These are phyloP conservation scores for Drosophila yakuba DNA, from an alignment of 1,140 invertebrate species.

Conservation along the genomic window DNA sequence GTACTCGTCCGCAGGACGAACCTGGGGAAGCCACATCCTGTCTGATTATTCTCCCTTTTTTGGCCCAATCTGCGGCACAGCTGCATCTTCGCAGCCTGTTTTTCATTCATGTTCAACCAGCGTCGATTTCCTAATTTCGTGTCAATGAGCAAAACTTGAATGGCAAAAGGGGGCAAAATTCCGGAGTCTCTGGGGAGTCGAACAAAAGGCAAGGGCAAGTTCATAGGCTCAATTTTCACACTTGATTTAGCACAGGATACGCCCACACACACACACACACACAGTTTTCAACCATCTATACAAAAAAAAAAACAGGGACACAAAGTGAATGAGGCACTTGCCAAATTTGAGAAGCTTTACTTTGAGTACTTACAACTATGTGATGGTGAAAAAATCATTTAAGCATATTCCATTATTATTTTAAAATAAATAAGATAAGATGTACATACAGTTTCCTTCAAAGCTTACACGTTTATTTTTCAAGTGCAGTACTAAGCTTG, in stretches of 20 bases:
- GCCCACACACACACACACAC: slow-evolving; percentile 6
- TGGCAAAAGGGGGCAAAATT: background rate
- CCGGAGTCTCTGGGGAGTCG: slow-evolving; percentile 1
- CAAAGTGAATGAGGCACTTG: too few species aligned
- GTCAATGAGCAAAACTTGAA: slow-evolving; percentile 37
- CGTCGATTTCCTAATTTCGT: slow-evolving; percentile 66
- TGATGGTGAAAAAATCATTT: too few species aligned
- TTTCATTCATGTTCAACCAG: slow-evolving; percentile 44
- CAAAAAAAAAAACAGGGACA: background rate
- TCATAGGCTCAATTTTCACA: slow-evolving; percentile 73
- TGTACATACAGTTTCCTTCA: background rate
- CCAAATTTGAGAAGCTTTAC: too few species aligned
- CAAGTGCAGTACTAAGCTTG: background rate
- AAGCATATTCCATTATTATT: too few species aligned
- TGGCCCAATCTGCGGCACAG: background rate
- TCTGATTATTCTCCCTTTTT: slow-evolving; percentile 8
- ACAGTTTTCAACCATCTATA: background rate
- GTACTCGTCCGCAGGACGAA: too few species aligned
- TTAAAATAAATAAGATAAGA: too few species aligned
- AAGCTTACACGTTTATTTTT: slow-evolving; percentile 3
- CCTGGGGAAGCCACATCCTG: slow-evolving; percentile 13
- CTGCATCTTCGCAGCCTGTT: slow-evolving; percentile 13
- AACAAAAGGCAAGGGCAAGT: slow-evolving; percentile 36
- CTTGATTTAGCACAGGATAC: slow-evolving; percentile 56
- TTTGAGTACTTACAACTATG: too few species aligned